phyloP scores from a whole-genome alignment of 2,797 vertebrate genomes.

The Oryzias dopingdopingensis region DNA sequence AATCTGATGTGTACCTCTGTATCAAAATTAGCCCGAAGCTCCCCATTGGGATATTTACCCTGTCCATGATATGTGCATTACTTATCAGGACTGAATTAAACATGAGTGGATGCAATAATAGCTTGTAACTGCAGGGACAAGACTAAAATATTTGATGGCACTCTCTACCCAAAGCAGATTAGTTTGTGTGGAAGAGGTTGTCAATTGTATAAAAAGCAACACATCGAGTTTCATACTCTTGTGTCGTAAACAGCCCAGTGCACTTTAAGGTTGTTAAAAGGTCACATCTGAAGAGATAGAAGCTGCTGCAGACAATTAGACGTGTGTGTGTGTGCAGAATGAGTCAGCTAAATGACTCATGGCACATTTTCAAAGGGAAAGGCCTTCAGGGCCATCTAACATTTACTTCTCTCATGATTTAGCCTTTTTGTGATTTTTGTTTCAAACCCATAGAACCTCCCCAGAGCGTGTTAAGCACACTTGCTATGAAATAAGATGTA shows the following conservation, averaged over 20 bases:
- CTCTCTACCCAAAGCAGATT: neutral
- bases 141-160: neutral
- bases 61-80: slow-evolving; percentile 6
- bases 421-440: slow-evolving; percentile 13
- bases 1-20: slow-evolving; percentile 6
- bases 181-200: neutral
- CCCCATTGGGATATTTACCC: slow-evolving; percentile 15
- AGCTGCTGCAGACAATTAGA: slow-evolving; percentile 37
- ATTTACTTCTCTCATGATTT: slow-evolving; percentile 46
- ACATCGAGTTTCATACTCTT: neutral
- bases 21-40: slow-evolving; percentile 5
- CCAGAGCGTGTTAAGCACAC: slow-evolving; percentile 41
- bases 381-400: slow-evolving; percentile 44
- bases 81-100: slow-evolving; percentile 9
- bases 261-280: slow-evolving; percentile 13
- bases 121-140: neutral
- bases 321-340: slow-evolving; percentile 15
- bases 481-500: slow-evolving; percentile 21
- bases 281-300: slow-evolving; percentile 15
- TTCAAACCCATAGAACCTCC: slow-evolving; percentile 19
- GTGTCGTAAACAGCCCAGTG: slow-evolving; percentile 21
- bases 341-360: slow-evolving; percentile 52
- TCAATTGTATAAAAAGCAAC: slow-evolving; percentile 7
- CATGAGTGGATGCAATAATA: slow-evolving; percentile 6
- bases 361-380: slow-evolving; percentile 25